Evolutionary conservation across 2,113 vertebrate species (phyloP), one percentile per base, ranked within the genome.

Genomic region (Platysteira castanea): DNA sequence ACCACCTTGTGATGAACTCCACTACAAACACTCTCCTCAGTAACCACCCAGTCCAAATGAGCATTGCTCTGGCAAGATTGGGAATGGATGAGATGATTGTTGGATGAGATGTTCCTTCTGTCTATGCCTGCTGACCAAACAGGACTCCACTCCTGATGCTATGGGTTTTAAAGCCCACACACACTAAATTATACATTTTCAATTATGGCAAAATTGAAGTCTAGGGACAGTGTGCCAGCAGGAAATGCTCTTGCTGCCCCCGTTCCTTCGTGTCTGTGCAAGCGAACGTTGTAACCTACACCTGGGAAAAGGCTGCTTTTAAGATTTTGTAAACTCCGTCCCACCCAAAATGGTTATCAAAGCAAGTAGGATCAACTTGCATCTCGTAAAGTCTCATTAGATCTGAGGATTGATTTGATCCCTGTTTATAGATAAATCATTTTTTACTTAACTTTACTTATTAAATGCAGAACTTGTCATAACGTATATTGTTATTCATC

Each of bases 261-360:
- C 11, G 3, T 78, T 64, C 49, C 52, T 80, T 46, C 7, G 8
- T 13, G 22, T n/a, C 53, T 0, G 0, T 68, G 49, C 54, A 77
- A 56, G 52, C 20, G 17, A 80, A 28, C 1, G 3, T 13, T 63
- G 47, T 17, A 44, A 44, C 15, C n/a, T 16, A 20, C 14, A 67
- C 20, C 27, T 82, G 33, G 65, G 53, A 82, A 69, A 61, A 75
- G 21, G 35, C 39, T 70, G 71, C 37, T 53, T 39, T 2, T 19
- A 21, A 18, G 24, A 13, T 47, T 74, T 20, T 39, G 8, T 47
- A 57, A 49, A 69, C 35, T 64, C n/a, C 18, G 28, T 26, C 31
- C 54, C 50, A 60, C 26, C 5, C 26, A 52, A 80, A 91, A n/a
- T 4, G 2, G 14, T 47, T 42, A 64, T 50, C 30, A 57, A 26